Conservation (phyloP, 2,888 invertebrate genomes). For the Euplexia lucipara region DNA sequence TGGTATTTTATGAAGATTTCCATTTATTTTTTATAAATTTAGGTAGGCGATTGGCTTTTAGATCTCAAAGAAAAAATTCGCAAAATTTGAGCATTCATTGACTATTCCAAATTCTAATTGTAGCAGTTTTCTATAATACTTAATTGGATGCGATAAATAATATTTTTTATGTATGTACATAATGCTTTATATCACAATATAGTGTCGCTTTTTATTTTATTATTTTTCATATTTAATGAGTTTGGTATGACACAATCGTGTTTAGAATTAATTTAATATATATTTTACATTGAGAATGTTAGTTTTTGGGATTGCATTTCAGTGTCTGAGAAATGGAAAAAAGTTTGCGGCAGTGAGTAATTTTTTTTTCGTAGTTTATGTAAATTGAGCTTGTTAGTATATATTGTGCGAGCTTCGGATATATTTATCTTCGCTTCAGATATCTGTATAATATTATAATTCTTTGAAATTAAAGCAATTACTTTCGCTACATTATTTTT, state of each 20-base stretch:
- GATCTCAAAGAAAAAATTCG: slow-evolving; percentile 5
- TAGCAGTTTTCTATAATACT: slow-evolving; percentile 32
- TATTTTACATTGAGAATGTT: slow-evolving; percentile 83
- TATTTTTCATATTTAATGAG: slow-evolving; percentile 52
- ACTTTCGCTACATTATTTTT: slow-evolving; percentile 42
- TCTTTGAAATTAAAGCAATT: slow-evolving; percentile 30
- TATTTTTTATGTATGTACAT: slow-evolving; percentile 58
- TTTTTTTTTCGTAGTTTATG: slow-evolving; percentile 76
- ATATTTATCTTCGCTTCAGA: slow-evolving; percentile 57
- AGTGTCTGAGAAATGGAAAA: slow-evolving; percentile 90
- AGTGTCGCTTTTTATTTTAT: slow-evolving; percentile 56
- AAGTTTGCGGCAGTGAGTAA: slow-evolving; percentile 90
- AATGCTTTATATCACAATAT: slow-evolving; percentile 54
- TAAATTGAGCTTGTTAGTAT: slow-evolving; percentile 77
- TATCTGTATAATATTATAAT: slow-evolving; percentile 52
- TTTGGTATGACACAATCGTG: slow-evolving; percentile 48
- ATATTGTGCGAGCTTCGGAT: slow-evolving; percentile 57
- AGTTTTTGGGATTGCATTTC: slow-evolving; percentile 88
- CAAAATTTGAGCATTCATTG: slow-evolving; percentile 19
- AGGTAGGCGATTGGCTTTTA: slow-evolving; percentile 46
- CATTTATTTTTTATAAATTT: slow-evolving; percentile 22
- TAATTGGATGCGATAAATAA: slow-evolving; percentile 28
- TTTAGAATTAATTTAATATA: slow-evolving; percentile 59
- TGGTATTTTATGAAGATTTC: slow-evolving; percentile 6
- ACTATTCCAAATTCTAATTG: slow-evolving; percentile 24